Conservation (phyloP, 2,888 invertebrate species). For the Acleris cristana region DNA sequence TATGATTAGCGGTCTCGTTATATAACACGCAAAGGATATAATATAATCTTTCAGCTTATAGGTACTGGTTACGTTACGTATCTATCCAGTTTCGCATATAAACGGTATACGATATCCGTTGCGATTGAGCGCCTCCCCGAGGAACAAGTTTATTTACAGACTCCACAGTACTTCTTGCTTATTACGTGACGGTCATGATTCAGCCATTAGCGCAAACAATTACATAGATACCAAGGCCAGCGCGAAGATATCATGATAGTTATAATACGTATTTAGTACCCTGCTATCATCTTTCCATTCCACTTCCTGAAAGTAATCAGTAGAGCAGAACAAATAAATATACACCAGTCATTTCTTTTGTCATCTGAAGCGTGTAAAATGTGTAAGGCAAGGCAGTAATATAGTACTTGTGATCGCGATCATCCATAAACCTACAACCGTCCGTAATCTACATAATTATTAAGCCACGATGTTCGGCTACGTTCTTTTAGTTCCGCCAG, state of each 20-base stretch:
- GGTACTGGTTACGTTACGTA: conserved; percentile 1
- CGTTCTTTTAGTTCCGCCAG: too few relatives aligned
- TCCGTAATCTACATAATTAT: too few relatives aligned
- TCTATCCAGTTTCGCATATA: conserved; percentile 4
- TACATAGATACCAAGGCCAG: conserved; percentile 16
- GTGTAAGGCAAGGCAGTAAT: too few relatives aligned
- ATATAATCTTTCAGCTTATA: background rate
- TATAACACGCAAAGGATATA: background rate
- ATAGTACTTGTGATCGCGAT: too few relatives aligned
- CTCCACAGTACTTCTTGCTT: conserved; percentile 3
- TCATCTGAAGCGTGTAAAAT: background rate
- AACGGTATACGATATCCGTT: conserved; percentile 6
- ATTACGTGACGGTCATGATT: conserved; percentile 11
- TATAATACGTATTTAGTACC: background rate
- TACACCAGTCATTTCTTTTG: background rate
- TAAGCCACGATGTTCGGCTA: too few relatives aligned
- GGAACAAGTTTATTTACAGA: conserved; percentile 1
- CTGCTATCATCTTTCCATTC: conserved; percentile 19
- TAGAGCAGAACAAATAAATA: conserved; percentile 10
- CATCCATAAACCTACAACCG: too few relatives aligned
- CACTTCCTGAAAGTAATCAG: conserved; percentile 26
- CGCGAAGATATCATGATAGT: conserved; percentile 12
- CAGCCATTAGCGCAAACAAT: conserved; percentile 17
- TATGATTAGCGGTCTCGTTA: background rate
- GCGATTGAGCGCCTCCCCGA: conserved; percentile 1